Base-by-base conservation (phyloP, 2,797 vertebrate genomes). In the Sebastes hubbsi region DNA sequence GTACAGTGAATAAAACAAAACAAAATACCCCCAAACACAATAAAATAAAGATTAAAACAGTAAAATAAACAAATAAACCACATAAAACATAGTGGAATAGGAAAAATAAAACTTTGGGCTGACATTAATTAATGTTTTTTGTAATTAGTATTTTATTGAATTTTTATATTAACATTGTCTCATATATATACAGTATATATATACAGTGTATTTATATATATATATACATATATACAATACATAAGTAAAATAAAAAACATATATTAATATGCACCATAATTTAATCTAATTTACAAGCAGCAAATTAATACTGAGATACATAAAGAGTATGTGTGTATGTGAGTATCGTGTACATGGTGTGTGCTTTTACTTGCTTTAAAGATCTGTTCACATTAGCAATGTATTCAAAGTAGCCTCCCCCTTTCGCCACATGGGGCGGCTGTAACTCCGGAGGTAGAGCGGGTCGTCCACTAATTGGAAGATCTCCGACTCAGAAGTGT, bases 401-500 rank as follows among this genome's bases (percentile, higher is more conserved):
- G 7, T 11, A 65, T 42, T 12, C 6, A 25, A 20, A 10, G 38
- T 18, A 65, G 5, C 10, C 5, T 27, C 16, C 38, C 42, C 64
- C n/a, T 7, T 52, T 30, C 22, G 4, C 18, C 64, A 49, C 18
- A 52, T 22, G 18, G 49, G 49, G 49, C 20, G 4, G 49, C 20
- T 54, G 20, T n/a, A 54, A n/a, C 49, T 54, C 0, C 0, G 49
- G 49, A 22, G 49, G 49, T 10, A 54, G 20, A 54, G 20, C 0
- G 8, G 9, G 20, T 54, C 9, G 20, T 54, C 20, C 18, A n/a
- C 49, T 54, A 54, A 54, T 54, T 0, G 4, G 49, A 54, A 54
- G 20, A 22, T 54, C 49, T 0, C 49, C 14, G 4, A 10, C 20
- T 54, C 20, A 4, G 8, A 54, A 54, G 20, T 54, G 49, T 54